Base-by-base conservation (phyloP, 2,113 vertebrate species). In the Glareola pratincola region DNA sequence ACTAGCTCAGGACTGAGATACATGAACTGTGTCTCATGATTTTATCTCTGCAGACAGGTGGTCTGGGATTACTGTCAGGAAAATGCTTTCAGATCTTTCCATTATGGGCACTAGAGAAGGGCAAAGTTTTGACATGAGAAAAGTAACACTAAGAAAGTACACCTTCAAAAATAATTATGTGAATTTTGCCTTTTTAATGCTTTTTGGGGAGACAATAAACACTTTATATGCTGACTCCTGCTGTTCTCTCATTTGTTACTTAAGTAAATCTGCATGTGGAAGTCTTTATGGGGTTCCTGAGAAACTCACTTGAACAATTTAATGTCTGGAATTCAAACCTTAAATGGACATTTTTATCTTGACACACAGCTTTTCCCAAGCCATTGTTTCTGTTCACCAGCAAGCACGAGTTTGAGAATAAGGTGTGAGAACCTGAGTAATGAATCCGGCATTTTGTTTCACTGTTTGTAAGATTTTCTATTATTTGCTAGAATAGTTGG, bases 331-430 rank as follows among this genome's bases (percentile, higher is more conserved):
- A 71, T 83, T 69, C 68, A 88, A 72, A 90, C 63, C 78, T 92
- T 53, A 86, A 94, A 85, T 76, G 41, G 81, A 43, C 14, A 43
- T 51, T 88, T 96, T 94, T 96, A 93, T 96, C 92, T 94, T 80
- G 78, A 85, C 92, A 77, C 47, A 39, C 90, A 94, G 81, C 57
- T 93, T 90, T 92, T 88, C 41, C 66, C 32, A 85, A 62, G 32
- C 30, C 74, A 90, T 92, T 96, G 67, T 94, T 92, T 88, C 79
- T 83, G 18, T 51, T 73, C 37, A 75, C 30, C 30, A 62, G 36
- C 26, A 26, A 83, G 12, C 11, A 24, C 9, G 71, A 80, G 63
- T 37, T 50, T 81, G 60, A 88, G 67, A 85, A 90, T 32, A 88
- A 80, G 60, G 47, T 54, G 21, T 74, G 32, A 75, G 59, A 94